Conservation (phyloP, 2,113 vertebrate species). For the Stigmatopora nigra region DNA sequence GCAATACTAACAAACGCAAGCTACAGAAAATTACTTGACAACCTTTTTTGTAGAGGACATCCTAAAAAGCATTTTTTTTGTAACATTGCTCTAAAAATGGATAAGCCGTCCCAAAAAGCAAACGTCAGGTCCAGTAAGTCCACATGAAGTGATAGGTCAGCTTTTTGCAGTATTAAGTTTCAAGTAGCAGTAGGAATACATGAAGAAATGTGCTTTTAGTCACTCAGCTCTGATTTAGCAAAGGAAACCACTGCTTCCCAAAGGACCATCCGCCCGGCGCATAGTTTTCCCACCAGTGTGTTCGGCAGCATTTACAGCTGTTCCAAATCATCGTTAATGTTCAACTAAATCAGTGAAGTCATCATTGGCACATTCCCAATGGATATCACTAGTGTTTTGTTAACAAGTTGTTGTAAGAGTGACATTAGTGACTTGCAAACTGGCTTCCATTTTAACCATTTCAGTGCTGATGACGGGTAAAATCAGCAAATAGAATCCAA, state of each 20-base stretch:
- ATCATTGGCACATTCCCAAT: not conserved
- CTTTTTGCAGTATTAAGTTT: not conserved
- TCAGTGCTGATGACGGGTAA: slow-evolving; percentile 1
- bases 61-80: not conserved
- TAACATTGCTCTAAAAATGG: not conserved
- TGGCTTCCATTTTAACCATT: slow-evolving; percentile 9
- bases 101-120: not conserved
- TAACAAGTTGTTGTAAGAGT: slow-evolving; percentile 10
- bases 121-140: not conserved
- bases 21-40: not conserved
- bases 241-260: not conserved
- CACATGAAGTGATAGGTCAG: not conserved
- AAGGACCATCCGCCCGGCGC: not conserved
- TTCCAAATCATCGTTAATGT: slow-evolving; percentile 1
- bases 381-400: slow-evolving; percentile 6
- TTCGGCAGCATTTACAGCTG: not conserved
- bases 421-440: slow-evolving; percentile 8
- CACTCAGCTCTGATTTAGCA: slow-evolving; percentile 1
- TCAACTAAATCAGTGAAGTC: slow-evolving; percentile 14
- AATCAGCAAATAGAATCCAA: too few relatives aligned
- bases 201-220: not conserved
- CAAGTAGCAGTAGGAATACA: not conserved
- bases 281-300: slow-evolving; percentile 1
- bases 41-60: not conserved
- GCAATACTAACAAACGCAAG: not conserved